phyloP scores from a whole-genome alignment of 2,113 vertebrate species.

The Crotalus viridis region DNA sequence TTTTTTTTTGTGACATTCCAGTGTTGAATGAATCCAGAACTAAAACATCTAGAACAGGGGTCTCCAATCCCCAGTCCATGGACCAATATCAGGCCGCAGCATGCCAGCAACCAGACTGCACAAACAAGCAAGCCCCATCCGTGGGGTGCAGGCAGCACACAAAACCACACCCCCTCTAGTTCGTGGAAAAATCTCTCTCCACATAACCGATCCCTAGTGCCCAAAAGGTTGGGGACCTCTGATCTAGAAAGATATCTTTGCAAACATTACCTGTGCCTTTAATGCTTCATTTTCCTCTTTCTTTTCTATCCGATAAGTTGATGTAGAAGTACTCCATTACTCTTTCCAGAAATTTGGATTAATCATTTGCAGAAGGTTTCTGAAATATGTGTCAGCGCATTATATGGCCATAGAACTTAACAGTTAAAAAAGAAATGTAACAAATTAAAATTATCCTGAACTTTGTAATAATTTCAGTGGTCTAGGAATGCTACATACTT shows the following conservation, averaged over 20 bases:
- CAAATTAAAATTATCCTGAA: not conserved
- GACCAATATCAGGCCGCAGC: no score
- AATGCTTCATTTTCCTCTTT: not conserved
- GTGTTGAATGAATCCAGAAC: not conserved
- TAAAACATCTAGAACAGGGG: not conserved
- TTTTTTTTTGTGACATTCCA: not conserved
- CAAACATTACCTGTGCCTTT: not conserved
- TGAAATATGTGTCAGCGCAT: not conserved
- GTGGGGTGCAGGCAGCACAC: no score
- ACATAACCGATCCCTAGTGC: no score
- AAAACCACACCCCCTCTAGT: no score
- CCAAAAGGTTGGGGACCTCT: no score
- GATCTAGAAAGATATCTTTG: not conserved
- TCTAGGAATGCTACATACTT: not conserved
- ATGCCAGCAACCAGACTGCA: no score
- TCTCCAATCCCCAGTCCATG: no score
- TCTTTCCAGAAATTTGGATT: not conserved
- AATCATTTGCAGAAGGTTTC: not conserved
- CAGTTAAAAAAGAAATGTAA: not conserved
- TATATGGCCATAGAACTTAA: not conserved
- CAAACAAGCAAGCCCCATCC: no score
- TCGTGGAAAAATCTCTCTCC: no score
- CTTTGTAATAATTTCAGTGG: not conserved
- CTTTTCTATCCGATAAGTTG: not conserved
- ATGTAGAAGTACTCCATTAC: not conserved